phyloP scores from a whole-genome alignment of 2,888 invertebrate genomes.

The Blomia tropicalis region DNA sequence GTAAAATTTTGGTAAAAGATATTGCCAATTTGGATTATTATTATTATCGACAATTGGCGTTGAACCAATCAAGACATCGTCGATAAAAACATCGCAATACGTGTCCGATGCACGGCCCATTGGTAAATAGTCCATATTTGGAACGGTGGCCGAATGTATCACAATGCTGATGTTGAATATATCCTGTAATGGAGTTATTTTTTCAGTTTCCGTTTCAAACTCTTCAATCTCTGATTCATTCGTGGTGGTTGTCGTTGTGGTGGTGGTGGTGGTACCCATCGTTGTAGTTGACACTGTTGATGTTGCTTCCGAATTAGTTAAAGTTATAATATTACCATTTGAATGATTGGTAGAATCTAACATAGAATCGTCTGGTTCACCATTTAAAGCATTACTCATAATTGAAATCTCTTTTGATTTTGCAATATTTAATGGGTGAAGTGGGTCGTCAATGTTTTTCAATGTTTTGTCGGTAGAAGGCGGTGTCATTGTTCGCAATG shows the following conservation, averaged over 20 bases:
- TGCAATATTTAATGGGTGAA: not conserved
- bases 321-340: not conserved
- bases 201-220: not conserved
- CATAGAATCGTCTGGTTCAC: not conserved
- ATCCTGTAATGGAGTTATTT: not conserved
- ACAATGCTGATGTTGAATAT: conserved; percentile 10
- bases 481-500: not conserved
- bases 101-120: conserved; percentile 16
- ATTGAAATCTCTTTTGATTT: not conserved
- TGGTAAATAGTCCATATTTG: conserved; percentile 8
- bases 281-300: not conserved
- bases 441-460: not conserved
- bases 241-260: conserved; percentile 4
- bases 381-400: not conserved
- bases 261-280: not conserved
- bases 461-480: not conserved
- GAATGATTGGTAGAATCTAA: not conserved
- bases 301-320: not conserved
- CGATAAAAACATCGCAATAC: conserved; percentile 11
- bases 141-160: conserved; percentile 6
- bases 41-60: conserved; percentile 7
- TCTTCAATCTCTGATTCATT: not conserved
- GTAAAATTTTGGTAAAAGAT: not conserved
- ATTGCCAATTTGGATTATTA: conserved; percentile 8
- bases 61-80: not conserved